These are phyloP conservation scores for Tachina fera DNA, from an alignment of 2,888 invertebrate species.

Conservation along the genomic window DNA sequence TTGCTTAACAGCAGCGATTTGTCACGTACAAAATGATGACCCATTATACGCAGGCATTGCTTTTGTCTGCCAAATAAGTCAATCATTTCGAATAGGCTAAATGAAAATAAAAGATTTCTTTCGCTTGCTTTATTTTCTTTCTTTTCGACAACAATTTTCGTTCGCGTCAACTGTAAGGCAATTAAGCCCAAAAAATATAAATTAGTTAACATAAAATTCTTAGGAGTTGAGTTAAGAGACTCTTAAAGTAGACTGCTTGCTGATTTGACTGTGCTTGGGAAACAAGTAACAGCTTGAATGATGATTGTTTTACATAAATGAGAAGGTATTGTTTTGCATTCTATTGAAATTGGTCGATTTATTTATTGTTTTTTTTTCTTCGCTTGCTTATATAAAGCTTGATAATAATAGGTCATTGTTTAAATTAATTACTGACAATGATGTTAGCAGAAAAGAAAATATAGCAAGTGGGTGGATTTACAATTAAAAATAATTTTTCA, in stretches of 20 bases:
- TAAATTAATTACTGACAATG: constrained; percentile 45
- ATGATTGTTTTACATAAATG: constrained; percentile 29
- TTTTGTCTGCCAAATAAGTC: constrained; percentile 76
- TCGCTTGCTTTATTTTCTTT: not conserved
- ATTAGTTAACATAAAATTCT: constrained; percentile 27
- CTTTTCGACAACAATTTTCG: not conserved
- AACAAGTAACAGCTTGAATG: constrained; percentile 20
- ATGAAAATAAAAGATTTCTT: not conserved
- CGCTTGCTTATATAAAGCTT: constrained; percentile 20
- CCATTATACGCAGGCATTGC: constrained; percentile 76
- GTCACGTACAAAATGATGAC: constrained; percentile 73
- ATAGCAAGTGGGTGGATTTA: constrained; percentile 1
- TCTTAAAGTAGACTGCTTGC: constrained; percentile 34
- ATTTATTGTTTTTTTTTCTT: not conserved
- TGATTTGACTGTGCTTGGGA: not conserved
- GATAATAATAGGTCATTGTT: constrained; percentile 56
- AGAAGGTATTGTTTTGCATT: constrained; percentile 46
- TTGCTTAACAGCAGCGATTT: constrained; percentile 64
- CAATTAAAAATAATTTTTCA: not conserved
- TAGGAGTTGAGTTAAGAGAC: constrained; percentile 27
- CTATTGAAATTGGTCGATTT: constrained; percentile 42
- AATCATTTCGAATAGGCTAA: constrained; percentile 46
- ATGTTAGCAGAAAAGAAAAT: not conserved
- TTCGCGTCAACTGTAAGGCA: constrained; percentile 24
- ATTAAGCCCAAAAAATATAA: constrained; percentile 18